A percentile compares a stretch with the other conserved stretches of the same genome.
Conservation (phyloP, 2,797 vertebrate species). For the Trachops cirrhosus region DNA sequence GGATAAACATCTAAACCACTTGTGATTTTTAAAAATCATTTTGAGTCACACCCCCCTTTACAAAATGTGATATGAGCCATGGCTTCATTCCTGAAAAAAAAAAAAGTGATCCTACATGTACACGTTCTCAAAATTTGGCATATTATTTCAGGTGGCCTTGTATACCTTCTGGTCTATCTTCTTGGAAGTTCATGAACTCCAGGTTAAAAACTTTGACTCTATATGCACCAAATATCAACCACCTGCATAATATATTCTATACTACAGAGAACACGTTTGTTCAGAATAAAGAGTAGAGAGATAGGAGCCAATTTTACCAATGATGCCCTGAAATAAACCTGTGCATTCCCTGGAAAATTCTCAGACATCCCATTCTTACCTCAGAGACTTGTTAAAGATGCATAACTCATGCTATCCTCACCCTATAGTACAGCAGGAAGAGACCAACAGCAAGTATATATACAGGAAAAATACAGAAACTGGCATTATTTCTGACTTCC, state of each 20-base stretch:
- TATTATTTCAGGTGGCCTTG: neutral
- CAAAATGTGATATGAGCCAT: neutral
- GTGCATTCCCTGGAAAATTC: neutral
- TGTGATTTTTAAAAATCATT: neutral
- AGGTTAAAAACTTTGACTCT: neutral
- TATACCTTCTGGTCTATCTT: neutral
- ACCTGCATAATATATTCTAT: neutral
- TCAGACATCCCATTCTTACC: neutral
- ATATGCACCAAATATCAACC: neutral
- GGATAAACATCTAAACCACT: neutral
- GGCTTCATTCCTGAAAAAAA: neutral
- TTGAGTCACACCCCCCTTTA: neutral
- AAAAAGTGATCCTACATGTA: neutral
- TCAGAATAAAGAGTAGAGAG: constrained; percentile 19
- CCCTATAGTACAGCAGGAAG: neutral
- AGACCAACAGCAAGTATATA: neutral
- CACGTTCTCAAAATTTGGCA: neutral
- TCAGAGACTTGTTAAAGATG: neutral
- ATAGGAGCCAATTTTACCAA: neutral
- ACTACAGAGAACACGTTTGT: neutral
- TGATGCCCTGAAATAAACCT: neutral
- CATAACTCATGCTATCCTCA: neutral
- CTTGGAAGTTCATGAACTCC: neutral
- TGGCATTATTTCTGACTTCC: neutral
- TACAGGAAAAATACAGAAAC: neutral